These are phyloP conservation scores for Drosophila arawakana DNA, from an alignment of 1,140 invertebrate species.

Conservation along the genomic window DNA sequence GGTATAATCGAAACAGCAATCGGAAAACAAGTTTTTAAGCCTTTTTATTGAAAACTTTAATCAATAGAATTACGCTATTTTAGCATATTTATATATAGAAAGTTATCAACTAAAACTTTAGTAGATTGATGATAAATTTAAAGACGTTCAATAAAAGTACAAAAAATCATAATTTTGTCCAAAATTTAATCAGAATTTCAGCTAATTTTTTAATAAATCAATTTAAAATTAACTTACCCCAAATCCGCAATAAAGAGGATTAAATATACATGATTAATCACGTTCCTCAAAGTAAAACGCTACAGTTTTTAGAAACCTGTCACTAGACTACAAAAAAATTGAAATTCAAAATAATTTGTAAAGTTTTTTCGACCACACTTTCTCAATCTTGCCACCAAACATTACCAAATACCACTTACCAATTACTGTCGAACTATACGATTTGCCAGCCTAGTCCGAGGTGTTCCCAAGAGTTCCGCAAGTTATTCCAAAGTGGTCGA, in stretches of 20 bases:
- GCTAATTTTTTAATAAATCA: no score
- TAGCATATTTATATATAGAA: no score
- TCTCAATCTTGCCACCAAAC: slow-evolving; percentile 15
- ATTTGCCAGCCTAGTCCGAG: not conserved
- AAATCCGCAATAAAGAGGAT: no score
- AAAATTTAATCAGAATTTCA: no score
- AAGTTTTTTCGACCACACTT: slow-evolving; percentile 34
- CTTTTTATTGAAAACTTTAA: no score
- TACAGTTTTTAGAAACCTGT: slow-evolving; percentile 21
- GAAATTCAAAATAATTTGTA: slow-evolving; percentile 39
- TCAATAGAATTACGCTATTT: no score
- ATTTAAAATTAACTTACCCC: no score
- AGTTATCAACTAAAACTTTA: no score
- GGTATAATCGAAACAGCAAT: not conserved
- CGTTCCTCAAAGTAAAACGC: not conserved
- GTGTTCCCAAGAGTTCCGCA: no score
- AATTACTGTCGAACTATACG: slow-evolving; percentile 11
- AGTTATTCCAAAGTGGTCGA: not conserved
- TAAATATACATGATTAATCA: not conserved
- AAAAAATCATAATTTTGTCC: no score
- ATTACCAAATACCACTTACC: not conserved
- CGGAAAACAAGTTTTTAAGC: not conserved
- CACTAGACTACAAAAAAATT: slow-evolving; percentile 12
- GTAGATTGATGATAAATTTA: no score
- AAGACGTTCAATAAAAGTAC: no score